These are phyloP conservation scores for Pemphredon lugubris DNA, from an alignment of 2,888 invertebrate genomes.

Conservation along the genomic window DNA sequence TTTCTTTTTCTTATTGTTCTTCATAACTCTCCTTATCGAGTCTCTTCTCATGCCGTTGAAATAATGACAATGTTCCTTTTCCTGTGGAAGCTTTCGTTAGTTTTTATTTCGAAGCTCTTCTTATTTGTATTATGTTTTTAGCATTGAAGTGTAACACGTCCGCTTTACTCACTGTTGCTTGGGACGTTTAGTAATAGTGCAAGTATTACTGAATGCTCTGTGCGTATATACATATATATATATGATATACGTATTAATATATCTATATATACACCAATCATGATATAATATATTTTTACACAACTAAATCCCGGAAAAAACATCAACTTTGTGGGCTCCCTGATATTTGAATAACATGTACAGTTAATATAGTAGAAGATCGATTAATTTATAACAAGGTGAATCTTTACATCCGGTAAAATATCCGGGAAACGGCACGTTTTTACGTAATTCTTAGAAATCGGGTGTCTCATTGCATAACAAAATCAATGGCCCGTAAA, in stretches of 20 bases:
- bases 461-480: neutral
- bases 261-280: neutral
- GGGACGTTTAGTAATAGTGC: slow-evolving; percentile 31
- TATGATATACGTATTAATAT: slow-evolving; percentile 1
- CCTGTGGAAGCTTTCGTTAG: no score
- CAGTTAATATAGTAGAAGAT: slow-evolving; percentile 10
- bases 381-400: slow-evolving; percentile 28
- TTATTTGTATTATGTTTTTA: slow-evolving; percentile 29
- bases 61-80: no score
- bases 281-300: slow-evolving; percentile 23
- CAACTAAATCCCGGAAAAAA: slow-evolving; percentile 25
- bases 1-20: no score
- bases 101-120: slow-evolving; percentile 38
- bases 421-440: neutral
- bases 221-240: slow-evolving; percentile 5
- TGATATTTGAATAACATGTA: slow-evolving; percentile 35
- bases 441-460: neutral
- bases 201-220: slow-evolving; percentile 16
- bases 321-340: slow-evolving; percentile 21
- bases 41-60: no score
- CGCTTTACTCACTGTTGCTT: slow-evolving; percentile 60
- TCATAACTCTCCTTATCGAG: no score
- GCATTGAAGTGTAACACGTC: slow-evolving; percentile 43
- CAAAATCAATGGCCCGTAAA: neutral
- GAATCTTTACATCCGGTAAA: slow-evolving; percentile 14